Conservation (phyloP, 2,797 vertebrate species). For the Schizopygopsis malacanthus region DNA sequence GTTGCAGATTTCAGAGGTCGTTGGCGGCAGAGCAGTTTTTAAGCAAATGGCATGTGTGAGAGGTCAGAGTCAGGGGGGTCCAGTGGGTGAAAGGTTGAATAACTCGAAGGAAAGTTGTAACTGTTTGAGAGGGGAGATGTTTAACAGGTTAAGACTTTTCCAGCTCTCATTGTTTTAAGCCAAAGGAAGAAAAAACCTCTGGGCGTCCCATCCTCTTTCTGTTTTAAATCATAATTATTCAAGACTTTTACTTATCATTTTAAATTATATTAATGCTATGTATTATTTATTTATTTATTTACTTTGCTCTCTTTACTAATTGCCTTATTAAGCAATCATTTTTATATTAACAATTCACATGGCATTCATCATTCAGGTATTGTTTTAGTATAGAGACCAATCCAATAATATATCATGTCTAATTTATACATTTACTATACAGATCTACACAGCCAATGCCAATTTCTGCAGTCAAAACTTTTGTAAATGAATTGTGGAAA, state of each 20-base stretch:
- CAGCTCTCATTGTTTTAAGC: slow-evolving; percentile 50
- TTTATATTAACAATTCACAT: neutral
- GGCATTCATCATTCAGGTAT: neutral
- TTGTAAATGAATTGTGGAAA: slow-evolving; percentile 1
- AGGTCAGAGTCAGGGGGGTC: slow-evolving; percentile 79
- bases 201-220: slow-evolving; percentile 31
- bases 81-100: slow-evolving; percentile 88
- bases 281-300: no score
- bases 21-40: slow-evolving; percentile 78
- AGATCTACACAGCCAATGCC: neutral
- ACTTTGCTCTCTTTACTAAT: neutral
- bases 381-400: neutral
- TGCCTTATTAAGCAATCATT: neutral
- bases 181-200: slow-evolving; percentile 46
- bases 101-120: slow-evolving; percentile 84
- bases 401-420: neutral
- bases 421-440: neutral
- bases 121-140: slow-evolving; percentile 77
- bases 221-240: slow-evolving; percentile 11
- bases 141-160: slow-evolving; percentile 73
- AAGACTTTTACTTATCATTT: no score
- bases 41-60: slow-evolving; percentile 85
- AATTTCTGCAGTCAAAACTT: neutral
- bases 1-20: slow-evolving; percentile 85
- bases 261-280: neutral